Conservation (phyloP, 1,140 invertebrate species). For the Aphaenogaster rudis region DNA sequence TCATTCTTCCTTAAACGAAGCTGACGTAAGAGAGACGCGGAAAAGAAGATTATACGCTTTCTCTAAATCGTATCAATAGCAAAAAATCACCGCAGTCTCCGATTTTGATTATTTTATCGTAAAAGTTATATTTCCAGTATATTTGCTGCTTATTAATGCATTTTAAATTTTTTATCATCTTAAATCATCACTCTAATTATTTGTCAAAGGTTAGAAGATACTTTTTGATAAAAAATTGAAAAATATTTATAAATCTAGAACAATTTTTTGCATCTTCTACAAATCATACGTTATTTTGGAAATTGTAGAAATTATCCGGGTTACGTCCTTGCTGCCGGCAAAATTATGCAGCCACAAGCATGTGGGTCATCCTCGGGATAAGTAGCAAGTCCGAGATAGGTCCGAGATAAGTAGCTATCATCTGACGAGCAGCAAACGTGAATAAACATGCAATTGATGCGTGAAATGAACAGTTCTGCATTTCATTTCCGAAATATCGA, state of each 20-base stretch:
- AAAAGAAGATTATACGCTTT: background rate
- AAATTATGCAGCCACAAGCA: slow-evolving; percentile 1
- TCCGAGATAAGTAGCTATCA: slow-evolving; percentile 43
- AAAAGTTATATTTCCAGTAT: background rate
- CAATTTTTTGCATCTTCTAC: background rate
- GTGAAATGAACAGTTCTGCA: slow-evolving; percentile 51
- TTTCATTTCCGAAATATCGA: slow-evolving; percentile 56
- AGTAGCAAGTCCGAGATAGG: slow-evolving; percentile 14
- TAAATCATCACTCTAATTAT: background rate
- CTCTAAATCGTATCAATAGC: slow-evolving; percentile 6
- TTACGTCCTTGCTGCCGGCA: slow-evolving; percentile 45
- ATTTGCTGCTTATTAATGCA: background rate
- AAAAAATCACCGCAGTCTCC: background rate
- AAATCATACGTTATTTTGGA: background rate
- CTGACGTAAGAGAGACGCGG: slow-evolving; percentile 27
- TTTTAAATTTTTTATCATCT: background rate
- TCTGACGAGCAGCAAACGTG: slow-evolving; percentile 25
- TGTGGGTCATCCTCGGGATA: slow-evolving; percentile 34
- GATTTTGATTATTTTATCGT: background rate
- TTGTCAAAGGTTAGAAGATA: background rate
- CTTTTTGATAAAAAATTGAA: slow-evolving; percentile 13
- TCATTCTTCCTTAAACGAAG: slow-evolving; percentile 83
- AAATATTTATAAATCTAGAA: background rate
- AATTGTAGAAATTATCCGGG: background rate
- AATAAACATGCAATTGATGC: slow-evolving; percentile 58